These are phyloP conservation scores for Chloroceryle amazona DNA, from an alignment of 2,797 vertebrate species.

Conservation along the genomic window DNA sequence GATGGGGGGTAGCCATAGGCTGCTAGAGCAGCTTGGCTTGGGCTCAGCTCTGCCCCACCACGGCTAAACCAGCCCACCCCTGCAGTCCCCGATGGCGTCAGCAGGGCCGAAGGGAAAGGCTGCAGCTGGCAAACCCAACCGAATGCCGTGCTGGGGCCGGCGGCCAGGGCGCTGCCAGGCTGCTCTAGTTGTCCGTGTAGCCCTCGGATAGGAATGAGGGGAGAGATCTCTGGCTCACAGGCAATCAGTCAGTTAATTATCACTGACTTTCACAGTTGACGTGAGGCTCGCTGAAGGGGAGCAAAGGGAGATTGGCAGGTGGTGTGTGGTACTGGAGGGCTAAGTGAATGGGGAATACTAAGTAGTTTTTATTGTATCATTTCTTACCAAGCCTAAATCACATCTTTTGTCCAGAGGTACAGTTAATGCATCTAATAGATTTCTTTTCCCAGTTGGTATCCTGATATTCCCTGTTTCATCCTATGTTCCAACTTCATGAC, in stretches of 20 bases:
- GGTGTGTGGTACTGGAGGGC: not conserved
- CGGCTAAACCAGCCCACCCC: not conserved
- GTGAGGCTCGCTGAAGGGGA: not conserved
- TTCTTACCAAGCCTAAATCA: slow-evolving; percentile 2
- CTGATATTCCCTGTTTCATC: not conserved
- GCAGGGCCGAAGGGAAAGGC: not conserved
- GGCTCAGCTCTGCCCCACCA: not conserved
- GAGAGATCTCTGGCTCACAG: not conserved
- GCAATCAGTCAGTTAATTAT: slow-evolving; percentile 20
- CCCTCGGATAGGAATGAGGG: not conserved
- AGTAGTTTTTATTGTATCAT: not conserved
- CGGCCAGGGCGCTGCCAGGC: not conserved
- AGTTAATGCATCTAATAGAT: not conserved
- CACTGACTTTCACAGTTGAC: not conserved
- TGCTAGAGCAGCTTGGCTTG: not conserved
- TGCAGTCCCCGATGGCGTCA: not conserved
- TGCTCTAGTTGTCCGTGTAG: accelerated
- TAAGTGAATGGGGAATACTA: not conserved
- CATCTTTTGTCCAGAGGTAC: not conserved
- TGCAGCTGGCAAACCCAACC: not conserved
- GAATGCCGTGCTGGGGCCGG: not conserved
- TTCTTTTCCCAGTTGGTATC: not conserved
- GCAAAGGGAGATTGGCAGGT: not conserved
- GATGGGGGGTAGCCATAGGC: accelerated
- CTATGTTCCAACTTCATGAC: not conserved